These are phyloP conservation scores for Poliocrania exsul DNA, from an alignment of 2,797 vertebrate species.

Conservation along the genomic window DNA sequence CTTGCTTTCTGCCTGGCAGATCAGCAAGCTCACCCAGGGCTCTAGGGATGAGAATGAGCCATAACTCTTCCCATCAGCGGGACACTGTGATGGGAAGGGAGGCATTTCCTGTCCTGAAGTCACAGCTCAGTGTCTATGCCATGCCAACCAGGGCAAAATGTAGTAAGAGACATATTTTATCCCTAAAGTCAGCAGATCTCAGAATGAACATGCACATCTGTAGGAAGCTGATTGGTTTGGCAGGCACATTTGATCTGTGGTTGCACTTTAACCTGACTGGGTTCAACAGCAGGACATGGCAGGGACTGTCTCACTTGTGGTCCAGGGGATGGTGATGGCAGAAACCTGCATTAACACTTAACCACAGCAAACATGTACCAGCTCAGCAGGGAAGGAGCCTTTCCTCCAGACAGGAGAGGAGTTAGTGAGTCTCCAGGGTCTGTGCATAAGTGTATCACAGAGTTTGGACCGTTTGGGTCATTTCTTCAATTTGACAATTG, in stretches of 20 bases:
- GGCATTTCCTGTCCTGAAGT: background rate
- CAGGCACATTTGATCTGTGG: background rate
- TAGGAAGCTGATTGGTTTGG: slow-evolving; percentile 9
- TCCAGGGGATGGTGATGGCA: background rate
- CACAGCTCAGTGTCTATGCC: background rate
- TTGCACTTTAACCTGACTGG: background rate
- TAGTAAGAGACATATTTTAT: background rate
- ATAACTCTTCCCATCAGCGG: background rate
- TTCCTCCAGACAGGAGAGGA: background rate
- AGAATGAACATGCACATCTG: background rate
- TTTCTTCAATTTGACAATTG: background rate
- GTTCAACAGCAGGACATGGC: background rate
- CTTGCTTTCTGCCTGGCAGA: background rate
- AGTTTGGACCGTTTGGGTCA: background rate
- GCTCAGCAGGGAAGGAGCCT: background rate
- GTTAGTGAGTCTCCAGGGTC: rapidly evolving
- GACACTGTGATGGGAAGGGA: background rate
- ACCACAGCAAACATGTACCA: background rate
- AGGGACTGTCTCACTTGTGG: background rate
- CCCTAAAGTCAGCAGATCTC: background rate
- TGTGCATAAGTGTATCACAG: rapidly evolving
- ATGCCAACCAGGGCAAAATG: background rate
- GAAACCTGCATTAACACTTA: background rate
- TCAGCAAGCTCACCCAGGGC: background rate
- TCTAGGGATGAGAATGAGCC: background rate